Base-by-base conservation (phyloP, 64 coral and sea anemone species). In the Cladopsammia gracilis region DNA sequence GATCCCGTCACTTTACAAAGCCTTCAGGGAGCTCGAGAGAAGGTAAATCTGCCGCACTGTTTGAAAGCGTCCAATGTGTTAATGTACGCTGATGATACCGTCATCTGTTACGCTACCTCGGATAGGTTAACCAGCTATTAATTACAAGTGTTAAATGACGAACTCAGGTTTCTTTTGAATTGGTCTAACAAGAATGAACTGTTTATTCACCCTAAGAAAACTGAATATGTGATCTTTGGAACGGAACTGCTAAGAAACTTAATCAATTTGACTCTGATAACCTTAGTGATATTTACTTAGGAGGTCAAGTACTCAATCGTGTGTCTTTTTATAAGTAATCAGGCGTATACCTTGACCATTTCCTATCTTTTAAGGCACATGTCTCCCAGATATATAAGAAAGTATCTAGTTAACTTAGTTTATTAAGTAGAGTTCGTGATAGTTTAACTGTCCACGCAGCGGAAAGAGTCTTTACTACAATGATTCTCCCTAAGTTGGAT, bases 151-250 rank as follows among this genome's bases (percentile, higher is more conserved):
- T 47, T 84, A 20, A 84, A 84, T 84, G 42, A 16, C 62, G 60
- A 84, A 25, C 0, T 84, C 7, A 47, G 44, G 42, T 42, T 61
- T 9, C 80, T 84, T 34, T 16, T 64, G 16, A 46, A 64, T 64
- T 84, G 54, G 80, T 84, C 59, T n/a, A 64, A 26, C 14, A 60
- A 46, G 58, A 84, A 8, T 15, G 26, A 66, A 46, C 18, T 84
- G 9, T 84, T 64, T 44, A 66, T 84, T 19, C 59, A 64, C 14
- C 80, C 80, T 48, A 84, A 84, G 80, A 66, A 84, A 67, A 84
- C 80, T 23, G 61, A 64, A 62, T 82, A 62, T 13, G 78, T 64
- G 26, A 82, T 82, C 48, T 82, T 82, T 64, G 78, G 78, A 82
- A 64, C 78, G 78, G 78, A 82, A 64, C 78, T 3, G 4, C 80